These are phyloP conservation scores for Rapana venosa DNA, from an alignment of 2,888 invertebrate genomes.

Conservation along the genomic window DNA sequence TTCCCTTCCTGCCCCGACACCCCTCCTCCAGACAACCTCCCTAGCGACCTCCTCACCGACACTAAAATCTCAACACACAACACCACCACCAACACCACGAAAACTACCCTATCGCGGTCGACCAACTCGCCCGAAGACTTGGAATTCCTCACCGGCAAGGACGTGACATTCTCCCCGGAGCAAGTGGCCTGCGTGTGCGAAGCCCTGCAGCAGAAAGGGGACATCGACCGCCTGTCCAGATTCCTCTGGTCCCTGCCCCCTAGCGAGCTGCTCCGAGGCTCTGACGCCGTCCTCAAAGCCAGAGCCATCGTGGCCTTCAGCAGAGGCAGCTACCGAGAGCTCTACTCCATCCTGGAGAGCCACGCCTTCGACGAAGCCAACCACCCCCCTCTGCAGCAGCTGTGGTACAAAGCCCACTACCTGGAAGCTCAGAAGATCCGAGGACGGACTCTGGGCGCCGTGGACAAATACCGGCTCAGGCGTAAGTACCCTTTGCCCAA, in stretches of 20 bases:
- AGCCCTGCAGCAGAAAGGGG: slow-evolving; percentile 95
- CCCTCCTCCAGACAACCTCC: neutral
- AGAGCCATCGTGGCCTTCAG: slow-evolving; percentile 99
- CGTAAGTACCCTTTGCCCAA: slow-evolving; percentile 98
- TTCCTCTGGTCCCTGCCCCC: slow-evolving; percentile 98
- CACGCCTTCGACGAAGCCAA: slow-evolving; percentile 96
- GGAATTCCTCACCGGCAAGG: slow-evolving; percentile 62
- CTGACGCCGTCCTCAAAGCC: slow-evolving; percentile 98
- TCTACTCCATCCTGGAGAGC: slow-evolving; percentile 95
- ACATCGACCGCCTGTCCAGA: slow-evolving; percentile 95
- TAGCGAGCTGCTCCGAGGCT: slow-evolving; percentile 96
- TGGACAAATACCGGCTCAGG: slow-evolving; percentile 89
- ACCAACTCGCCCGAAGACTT: neutral
- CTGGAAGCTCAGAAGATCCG: slow-evolving; percentile 97
- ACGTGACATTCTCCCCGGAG: slow-evolving; percentile 94
- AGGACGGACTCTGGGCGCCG: slow-evolving; percentile 90
- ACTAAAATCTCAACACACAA: neutral
- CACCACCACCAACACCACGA: slow-evolving; percentile 34
- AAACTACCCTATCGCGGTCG: neutral
- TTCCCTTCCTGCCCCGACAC: neutral
- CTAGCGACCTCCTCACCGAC: neutral
- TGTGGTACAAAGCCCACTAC: slow-evolving; percentile 99
- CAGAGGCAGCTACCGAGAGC: slow-evolving; percentile 89
- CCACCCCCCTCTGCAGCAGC: slow-evolving; percentile 93
- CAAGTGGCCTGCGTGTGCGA: slow-evolving; percentile 99